These are phyloP conservation scores for Nothobranchius kuhntae DNA, from an alignment of 2,113 vertebrate species.

Conservation along the genomic window DNA sequence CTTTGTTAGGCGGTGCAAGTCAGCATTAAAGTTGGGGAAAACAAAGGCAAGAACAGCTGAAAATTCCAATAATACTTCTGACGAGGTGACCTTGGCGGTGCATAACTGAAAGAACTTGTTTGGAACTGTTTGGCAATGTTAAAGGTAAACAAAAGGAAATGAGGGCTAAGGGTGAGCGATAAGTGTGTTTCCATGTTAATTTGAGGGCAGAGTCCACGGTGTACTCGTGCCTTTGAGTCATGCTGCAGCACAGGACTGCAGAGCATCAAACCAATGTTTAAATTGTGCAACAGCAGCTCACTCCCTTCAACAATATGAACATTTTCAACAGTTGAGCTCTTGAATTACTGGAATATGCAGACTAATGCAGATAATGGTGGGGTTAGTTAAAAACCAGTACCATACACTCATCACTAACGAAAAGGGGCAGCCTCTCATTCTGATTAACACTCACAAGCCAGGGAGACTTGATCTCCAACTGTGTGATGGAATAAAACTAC, in stretches of 20 bases:
- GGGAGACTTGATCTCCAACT: constrained; percentile 44
- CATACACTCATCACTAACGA: not conserved
- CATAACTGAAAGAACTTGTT: not conserved
- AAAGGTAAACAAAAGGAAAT: constrained; percentile 52
- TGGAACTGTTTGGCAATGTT: constrained; percentile 18
- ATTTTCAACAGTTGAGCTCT: constrained; percentile 29
- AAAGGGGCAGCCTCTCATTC: not conserved
- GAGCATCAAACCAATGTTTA: constrained; percentile 56
- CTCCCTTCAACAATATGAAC: constrained; percentile 28
- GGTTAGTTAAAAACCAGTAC: not conserved
- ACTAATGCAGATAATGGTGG: not conserved
- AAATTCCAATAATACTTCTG: constrained; percentile 4
- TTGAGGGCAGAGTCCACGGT: constrained; percentile 56
- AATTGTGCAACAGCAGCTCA: constrained; percentile 63
- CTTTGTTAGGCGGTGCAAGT: constrained; percentile 23
- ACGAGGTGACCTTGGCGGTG: constrained; percentile 25
- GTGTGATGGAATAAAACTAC: constrained; percentile 47
- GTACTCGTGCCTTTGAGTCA: constrained; percentile 43
- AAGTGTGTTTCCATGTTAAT: constrained; percentile 34
- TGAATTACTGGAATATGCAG: not conserved
- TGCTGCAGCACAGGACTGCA: constrained; percentile 63
- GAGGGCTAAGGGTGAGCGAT: constrained; percentile 35
- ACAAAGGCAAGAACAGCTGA: constrained; percentile 19
- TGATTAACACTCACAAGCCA: constrained; percentile 37
- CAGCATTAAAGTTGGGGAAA: constrained; percentile 22